Conservation (phyloP, 30 jellyfish, hydroid and myxozoan genomes). For the Aurelia coerulea region DNA sequence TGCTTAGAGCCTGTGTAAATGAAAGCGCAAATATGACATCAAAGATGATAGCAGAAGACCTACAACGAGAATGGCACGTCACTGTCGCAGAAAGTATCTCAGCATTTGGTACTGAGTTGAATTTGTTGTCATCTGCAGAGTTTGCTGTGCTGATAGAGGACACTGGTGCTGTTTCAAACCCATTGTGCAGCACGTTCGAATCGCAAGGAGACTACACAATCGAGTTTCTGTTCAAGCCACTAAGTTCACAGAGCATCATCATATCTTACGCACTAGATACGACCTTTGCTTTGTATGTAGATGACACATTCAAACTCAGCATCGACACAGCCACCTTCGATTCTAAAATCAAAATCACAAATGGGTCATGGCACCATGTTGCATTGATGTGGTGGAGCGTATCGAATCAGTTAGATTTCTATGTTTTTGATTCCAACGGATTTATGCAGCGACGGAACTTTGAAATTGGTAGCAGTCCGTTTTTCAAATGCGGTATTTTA, state of each 20-base stretch:
- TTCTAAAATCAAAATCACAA: slow-evolving; percentile 14
- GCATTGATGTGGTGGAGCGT: slow-evolving; percentile 37
- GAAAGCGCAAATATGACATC: slow-evolving; percentile 6
- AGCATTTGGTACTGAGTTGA: slow-evolving; percentile 10
- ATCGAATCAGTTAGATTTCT: slow-evolving; percentile 33
- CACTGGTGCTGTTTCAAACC: slow-evolving; percentile 67
- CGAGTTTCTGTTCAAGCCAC: slow-evolving; percentile 64
- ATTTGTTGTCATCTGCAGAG: slow-evolving; percentile 35
- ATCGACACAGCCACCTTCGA: slow-evolving; percentile 14
- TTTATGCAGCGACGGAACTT: slow-evolving; percentile 37
- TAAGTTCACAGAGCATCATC: slow-evolving; percentile 31
- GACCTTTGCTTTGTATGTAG: slow-evolving; percentile 38
- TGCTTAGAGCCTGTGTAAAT: slow-evolving; percentile 12
- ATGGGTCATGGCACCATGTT: slow-evolving; percentile 60
- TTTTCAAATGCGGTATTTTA: slow-evolving; percentile 58
- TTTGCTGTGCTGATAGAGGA: slow-evolving; percentile 21
- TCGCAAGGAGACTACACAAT: slow-evolving; percentile 34
- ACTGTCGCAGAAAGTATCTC: neutral
- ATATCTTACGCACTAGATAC: slow-evolving; percentile 42
- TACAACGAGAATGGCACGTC: slow-evolving; percentile 17
- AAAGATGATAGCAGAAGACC: neutral
- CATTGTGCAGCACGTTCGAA: slow-evolving; percentile 44
- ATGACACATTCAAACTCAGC: slow-evolving; percentile 32
- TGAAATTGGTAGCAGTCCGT: slow-evolving; percentile 24
- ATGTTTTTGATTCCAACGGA: neutral